Evolutionary conservation across 1,140 invertebrate genomes (phyloP).

Genomic region (Oryzaephilus surinamensis): DNA sequence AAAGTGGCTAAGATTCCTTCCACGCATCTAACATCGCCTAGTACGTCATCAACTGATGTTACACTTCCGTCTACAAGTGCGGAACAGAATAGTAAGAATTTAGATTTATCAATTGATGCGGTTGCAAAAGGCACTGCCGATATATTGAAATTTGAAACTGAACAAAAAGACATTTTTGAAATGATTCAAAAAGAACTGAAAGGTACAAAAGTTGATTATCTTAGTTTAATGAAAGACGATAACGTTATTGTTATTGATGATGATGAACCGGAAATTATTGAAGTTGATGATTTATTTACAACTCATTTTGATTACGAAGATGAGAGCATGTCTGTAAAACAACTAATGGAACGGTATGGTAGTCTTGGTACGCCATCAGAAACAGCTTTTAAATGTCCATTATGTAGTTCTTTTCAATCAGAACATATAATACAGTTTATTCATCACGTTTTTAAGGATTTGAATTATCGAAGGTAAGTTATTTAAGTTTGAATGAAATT

Average conservation of each 20-base stretch:
- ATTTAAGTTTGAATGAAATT: too few species aligned
- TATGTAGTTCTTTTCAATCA: background rate
- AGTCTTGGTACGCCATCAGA: background rate
- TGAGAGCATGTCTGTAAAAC: too few species aligned
- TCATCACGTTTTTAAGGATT: background rate
- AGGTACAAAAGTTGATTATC: background rate
- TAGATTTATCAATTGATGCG: background rate
- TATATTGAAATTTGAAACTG: constrained; percentile 1
- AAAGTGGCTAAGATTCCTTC: constrained; percentile 10
- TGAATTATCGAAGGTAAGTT: background rate
- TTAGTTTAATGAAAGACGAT: background rate
- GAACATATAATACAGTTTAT: background rate
- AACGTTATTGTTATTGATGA: constrained; percentile 10
- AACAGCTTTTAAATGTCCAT: background rate
- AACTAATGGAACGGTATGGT: background rate
- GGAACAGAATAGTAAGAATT: constrained; percentile 3
- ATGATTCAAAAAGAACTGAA: constrained; percentile 12
- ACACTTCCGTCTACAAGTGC: background rate
- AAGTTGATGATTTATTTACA: constrained; percentile 2
- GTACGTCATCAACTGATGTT: background rate
- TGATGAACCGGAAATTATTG: background rate
- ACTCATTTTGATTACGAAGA: too few species aligned
- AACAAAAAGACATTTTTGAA: constrained; percentile 2
- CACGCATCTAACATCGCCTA: constrained; percentile 17
- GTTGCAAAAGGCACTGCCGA: constrained; percentile 4